Conservation (phyloP, 2,797 vertebrate species). For the Cynopterus sphinx region DNA sequence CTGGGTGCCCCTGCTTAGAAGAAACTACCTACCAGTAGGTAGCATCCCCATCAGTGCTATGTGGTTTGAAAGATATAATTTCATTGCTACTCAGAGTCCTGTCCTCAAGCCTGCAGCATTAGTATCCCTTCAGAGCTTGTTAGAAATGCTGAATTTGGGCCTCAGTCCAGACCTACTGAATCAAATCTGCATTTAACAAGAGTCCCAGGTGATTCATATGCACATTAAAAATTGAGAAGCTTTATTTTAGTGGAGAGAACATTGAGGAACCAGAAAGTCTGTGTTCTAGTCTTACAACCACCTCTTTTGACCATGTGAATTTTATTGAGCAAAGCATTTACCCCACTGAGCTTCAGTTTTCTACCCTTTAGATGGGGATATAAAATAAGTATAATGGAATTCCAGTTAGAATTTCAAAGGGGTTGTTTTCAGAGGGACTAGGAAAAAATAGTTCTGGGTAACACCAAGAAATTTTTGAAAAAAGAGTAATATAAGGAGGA, state of each 20-base stretch:
- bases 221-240: constrained; percentile 16
- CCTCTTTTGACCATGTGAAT: background rate
- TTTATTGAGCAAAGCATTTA: constrained; percentile 35
- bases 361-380: background rate
- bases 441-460: background rate
- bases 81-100: background rate
- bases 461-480: background rate
- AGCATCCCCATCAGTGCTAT: background rate
- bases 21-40: too few species aligned
- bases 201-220: background rate
- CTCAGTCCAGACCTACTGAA: background rate
- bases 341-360: background rate
- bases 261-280: constrained; percentile 38
- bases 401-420: constrained; percentile 47
- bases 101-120: background rate
- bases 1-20: too few species aligned
- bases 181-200: background rate
- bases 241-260: background rate
- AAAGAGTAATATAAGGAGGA: background rate
- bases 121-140: background rate
- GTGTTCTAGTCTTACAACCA: background rate
- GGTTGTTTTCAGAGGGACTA: background rate
- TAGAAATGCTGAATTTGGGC: constrained; percentile 27
- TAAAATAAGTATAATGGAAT: background rate
- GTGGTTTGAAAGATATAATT: background rate